Evolutionary conservation across 2,113 vertebrate genomes (phyloP).

Genomic region (Proteles cristata): DNA sequence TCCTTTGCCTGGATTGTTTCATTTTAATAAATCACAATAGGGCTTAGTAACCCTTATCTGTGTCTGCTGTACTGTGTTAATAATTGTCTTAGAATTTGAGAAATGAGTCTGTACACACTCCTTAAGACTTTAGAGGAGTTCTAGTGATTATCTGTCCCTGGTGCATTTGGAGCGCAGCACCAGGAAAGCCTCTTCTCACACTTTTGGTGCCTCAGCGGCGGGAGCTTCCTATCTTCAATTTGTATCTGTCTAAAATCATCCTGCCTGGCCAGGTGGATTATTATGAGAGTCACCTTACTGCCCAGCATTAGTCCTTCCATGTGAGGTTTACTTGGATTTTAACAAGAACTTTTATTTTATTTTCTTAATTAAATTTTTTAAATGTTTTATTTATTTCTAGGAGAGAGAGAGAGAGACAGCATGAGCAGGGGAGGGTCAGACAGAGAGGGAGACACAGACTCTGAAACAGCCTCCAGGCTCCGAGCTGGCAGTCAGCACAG

Average conservation of each 20-base stretch:
- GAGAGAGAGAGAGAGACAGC: too few species aligned
- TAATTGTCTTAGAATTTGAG: not conserved
- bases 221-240: not conserved
- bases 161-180: not conserved
- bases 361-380: too few species aligned
- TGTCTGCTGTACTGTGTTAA: not conserved
- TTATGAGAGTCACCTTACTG: not conserved
- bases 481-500: too few species aligned
- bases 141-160: not conserved
- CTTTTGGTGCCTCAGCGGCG: not conserved
- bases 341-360: not conserved
- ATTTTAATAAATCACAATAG: constrained; percentile 22
- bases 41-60: not conserved
- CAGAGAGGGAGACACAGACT: too few species aligned
- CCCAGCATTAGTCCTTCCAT: not conserved
- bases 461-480: too few species aligned
- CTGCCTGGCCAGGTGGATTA: not conserved
- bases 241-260: not conserved
- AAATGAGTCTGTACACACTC: not conserved
- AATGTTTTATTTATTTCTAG: too few species aligned
- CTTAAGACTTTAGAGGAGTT: not conserved
- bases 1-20: not conserved
- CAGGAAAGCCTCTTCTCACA: not conserved
- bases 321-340: constrained; percentile 31
- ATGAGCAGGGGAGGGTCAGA: too few species aligned